Evolutionary conservation across 2,888 invertebrate species (phyloP), one percentile per base, ranked within the genome.

Genomic region (Lottia scabra): DNA sequence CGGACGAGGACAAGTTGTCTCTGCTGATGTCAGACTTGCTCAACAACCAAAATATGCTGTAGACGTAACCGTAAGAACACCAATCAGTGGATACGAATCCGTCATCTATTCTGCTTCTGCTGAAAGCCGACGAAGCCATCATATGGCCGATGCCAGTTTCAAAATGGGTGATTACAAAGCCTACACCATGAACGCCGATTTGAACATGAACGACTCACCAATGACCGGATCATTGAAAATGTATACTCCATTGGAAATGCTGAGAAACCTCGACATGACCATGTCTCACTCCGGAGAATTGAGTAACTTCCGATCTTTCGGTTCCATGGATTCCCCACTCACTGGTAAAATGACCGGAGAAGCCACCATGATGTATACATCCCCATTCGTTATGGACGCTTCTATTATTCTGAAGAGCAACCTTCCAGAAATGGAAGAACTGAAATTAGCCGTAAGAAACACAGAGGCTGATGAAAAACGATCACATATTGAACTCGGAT

Each of bases 51-150:
- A 56, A 56, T 15, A 56, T 56, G 71, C 75, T 46, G 73, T 74
- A 48, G 70, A 67, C 0, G 44, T 81, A 6, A 77, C 68, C 23
- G 27, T 82, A 1, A 78, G 77, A 70, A 81, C 81, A 26, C 83
- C 82, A n/a, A 70, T 80, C 27, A 19, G 66, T 26, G 72, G 72
- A 38, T 79, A 72, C 16, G 66, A 74, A 70, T 64, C 56, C n/a
- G 56, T 56, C 19, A 19, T 56, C n/a, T 56, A 56, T 56, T 56
- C 56, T 56, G 56, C n/a, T 19, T 56, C 56, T 4, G 56, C 16
- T 56, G 56, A 15, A 15, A 56, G 19, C 56, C 56, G 19, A 56
- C 15, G 8, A 8, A n/a, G 19, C n/a, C 56, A 19, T 56, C 19
- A 56, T 12, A 19, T 19, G 19, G 19, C 19, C n/a, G 56, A 56